These are phyloP conservation scores for Trachymyrmex cornetzi DNA, from an alignment of 1,140 invertebrate genomes.

Conservation along the genomic window DNA sequence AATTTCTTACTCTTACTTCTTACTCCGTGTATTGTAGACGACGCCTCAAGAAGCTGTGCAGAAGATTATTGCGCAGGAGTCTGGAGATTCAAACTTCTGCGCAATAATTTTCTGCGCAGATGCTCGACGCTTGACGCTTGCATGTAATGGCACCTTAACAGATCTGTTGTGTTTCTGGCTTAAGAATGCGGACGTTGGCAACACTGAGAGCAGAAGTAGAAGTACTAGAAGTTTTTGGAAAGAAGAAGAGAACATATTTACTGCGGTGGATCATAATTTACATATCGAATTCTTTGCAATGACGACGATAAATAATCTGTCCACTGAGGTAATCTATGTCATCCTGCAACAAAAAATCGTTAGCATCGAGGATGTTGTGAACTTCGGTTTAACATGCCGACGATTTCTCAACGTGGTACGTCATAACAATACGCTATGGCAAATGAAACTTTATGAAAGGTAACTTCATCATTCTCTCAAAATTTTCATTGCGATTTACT, in stretches of 20 bases:
- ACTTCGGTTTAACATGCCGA: conserved; percentile 79
- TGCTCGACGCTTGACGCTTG: too few species aligned
- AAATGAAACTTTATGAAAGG: conserved; percentile 83
- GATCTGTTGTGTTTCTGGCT: too few species aligned
- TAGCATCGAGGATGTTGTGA: conserved; percentile 78
- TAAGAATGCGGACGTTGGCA: too few species aligned
- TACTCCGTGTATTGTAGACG: too few species aligned
- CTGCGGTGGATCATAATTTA: background rate
- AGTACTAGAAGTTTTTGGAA: too few species aligned
- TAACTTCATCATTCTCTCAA: conserved; percentile 42
- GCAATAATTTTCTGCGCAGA: too few species aligned
- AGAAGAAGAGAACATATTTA: background rate
- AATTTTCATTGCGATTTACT: background rate
- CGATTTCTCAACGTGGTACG: conserved; percentile 72
- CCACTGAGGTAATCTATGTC: conserved; percentile 80
- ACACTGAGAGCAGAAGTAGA: too few species aligned
- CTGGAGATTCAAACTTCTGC: too few species aligned
- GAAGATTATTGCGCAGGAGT: too few species aligned
- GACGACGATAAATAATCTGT: conserved; percentile 74
- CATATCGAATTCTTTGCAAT: background rate
- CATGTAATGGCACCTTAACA: too few species aligned
- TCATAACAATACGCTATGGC: conserved; percentile 83
- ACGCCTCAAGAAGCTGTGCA: too few species aligned
- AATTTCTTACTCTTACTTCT: too few species aligned
- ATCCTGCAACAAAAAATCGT: conserved; percentile 80